Base-by-base conservation (phyloP, 1,140 invertebrate species). In the Neodiprion fabricii region DNA sequence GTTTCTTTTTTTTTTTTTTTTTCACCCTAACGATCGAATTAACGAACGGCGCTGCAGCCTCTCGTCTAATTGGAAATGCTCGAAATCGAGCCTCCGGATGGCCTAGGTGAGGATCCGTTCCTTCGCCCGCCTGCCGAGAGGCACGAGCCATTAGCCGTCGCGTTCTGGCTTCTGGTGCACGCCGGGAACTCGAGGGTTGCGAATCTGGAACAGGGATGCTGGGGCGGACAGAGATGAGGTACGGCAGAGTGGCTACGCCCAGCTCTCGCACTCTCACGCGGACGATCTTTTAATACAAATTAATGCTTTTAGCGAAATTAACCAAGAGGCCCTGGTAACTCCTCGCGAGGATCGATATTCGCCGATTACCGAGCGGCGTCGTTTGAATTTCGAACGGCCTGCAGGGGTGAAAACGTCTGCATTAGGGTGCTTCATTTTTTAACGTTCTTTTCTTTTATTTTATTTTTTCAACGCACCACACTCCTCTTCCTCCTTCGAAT, bases 221-320 rank as follows among this genome's bases (percentile, higher is more conserved):
- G 78, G 80, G 80, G 76, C 53, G 53, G 53, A 61, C 53, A 61
- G 53, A 14, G 53, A 17, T 17, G 11, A 17, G 11, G 53, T 61
- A 61, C n/a, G 11, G 11, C 28, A 40, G 28, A 40, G 28, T 40
- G 28, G 28, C 28, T 40, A 40, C 28, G 28, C 28, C 28, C 28
- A 75, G 74, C 74, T 74, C 75, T 82, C 78, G 80, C 80, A 74
- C 71, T 74, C 48, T 67, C 75, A 75, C 75, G 75, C 75, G 75
- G 79, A 81, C 81, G 79, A 85, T 84, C 83, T 85, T 85, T 85
- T 84, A 85, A 85, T 85, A 83, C 80, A 83, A 85, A 85, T 84
- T 85, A 85, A 85, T 85, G 83, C 83, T 85, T 83, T 85, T 83
- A 84, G 79, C 82, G 80, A 84, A 85, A 85, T 85, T 85, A 82